Conservation (phyloP, 2,113 vertebrate species). For the Amblyopsis rosae region DNA sequence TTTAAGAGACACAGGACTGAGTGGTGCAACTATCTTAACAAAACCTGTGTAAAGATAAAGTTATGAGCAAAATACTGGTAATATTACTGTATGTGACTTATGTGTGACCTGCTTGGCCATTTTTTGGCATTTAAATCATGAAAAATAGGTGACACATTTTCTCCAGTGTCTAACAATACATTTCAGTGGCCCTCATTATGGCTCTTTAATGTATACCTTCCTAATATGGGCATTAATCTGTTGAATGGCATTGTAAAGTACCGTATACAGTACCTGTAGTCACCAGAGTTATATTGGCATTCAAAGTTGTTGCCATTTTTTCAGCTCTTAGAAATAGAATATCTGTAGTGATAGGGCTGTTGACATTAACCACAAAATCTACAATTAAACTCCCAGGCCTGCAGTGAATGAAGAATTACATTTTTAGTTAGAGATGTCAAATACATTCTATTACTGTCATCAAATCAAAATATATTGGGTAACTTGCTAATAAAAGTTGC, state of each 20-base stretch:
- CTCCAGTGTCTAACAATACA: too few relatives aligned
- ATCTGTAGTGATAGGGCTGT: rapidly evolving
- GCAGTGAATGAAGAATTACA: neutral
- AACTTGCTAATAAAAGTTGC: neutral
- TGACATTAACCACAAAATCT: conserved; percentile 41
- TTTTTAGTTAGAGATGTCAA: conserved; percentile 7
- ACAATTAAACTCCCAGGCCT: conserved; percentile 55
- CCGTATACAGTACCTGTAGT: conserved; percentile 53
- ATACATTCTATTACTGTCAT: neutral
- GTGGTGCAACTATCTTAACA: neutral
- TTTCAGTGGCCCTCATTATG: too few relatives aligned
- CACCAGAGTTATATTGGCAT: neutral
- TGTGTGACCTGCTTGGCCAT: too few relatives aligned
- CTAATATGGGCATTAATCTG: too few relatives aligned
- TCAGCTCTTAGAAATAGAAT: rapidly evolving
- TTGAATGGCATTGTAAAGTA: too few relatives aligned
- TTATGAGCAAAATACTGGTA: neutral
- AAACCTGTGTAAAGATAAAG: conserved; percentile 40
- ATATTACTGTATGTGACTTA: neutral
- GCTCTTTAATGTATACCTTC: too few relatives aligned
- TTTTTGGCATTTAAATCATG: too few relatives aligned
- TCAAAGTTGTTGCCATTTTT: rapidly evolving
- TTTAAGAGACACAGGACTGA: neutral
- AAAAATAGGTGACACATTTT: too few relatives aligned
- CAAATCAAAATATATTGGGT: neutral